Percentiles rank a stretch among this genome's conserved stretches.
Conservation (phyloP, 2,797 vertebrate genomes). For the Coilia nasus region DNA sequence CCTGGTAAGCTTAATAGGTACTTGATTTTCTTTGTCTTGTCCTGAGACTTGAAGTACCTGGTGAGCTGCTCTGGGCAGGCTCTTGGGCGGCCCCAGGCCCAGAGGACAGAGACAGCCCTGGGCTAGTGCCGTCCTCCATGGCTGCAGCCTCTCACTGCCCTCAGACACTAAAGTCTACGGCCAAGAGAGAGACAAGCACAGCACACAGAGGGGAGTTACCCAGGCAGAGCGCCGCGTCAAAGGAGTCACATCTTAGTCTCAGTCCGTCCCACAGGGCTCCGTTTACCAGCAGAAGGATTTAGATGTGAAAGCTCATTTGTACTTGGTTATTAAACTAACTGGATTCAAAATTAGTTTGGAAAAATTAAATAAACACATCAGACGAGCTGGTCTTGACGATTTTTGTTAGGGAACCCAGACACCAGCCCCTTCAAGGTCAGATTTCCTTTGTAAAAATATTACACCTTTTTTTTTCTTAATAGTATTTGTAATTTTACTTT, state of each 20-base stretch:
- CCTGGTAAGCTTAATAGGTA: constrained; percentile 17
- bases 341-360: not conserved
- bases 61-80: constrained; percentile 80
- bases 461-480: too few species aligned
- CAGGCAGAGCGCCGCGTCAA: not conserved
- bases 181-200: constrained; percentile 70
- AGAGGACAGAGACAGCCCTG: constrained; percentile 74
- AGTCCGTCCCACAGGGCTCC: not conserved
- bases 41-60: constrained; percentile 78
- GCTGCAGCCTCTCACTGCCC: constrained; percentile 72
- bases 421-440: not conserved
- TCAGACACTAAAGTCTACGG: constrained; percentile 74
- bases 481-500: too few species aligned
- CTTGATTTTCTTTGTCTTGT: not conserved
- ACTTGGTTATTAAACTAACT: not conserved
- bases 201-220: constrained; percentile 47
- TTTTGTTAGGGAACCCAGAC: not conserved
- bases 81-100: constrained; percentile 80
- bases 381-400: not conserved
- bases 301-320: too few species aligned
- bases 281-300: too few species aligned
- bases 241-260: not conserved
- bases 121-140: constrained; percentile 82
- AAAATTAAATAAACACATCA: not conserved
- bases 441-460: not conserved